These are phyloP conservation scores for Leptobrachium ailaonicum DNA, from an alignment of 2,113 vertebrate genomes.

Conservation along the genomic window DNA sequence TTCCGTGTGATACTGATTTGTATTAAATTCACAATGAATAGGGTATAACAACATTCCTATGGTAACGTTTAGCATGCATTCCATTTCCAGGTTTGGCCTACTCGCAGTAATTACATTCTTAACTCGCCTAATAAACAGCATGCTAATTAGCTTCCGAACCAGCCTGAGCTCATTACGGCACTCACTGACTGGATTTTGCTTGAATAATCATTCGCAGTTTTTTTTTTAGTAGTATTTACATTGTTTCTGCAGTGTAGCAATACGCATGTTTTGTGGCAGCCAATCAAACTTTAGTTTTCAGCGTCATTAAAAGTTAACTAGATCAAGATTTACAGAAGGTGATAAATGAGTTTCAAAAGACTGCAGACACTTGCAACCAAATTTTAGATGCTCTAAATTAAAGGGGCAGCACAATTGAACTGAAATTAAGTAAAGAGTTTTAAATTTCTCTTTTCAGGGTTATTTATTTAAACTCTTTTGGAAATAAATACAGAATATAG, in stretches of 20 bases:
- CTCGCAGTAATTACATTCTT: conserved; percentile 87
- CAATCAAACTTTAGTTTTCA: conserved; percentile 57
- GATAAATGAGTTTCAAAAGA: conserved; percentile 34
- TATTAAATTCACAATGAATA: conserved; percentile 76
- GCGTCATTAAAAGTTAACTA: conserved; percentile 57
- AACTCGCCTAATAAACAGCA: conserved; percentile 81
- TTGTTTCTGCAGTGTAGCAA: conserved; percentile 60
- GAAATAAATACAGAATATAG: too few relatives aligned
- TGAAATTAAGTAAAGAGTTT: conserved; percentile 11
- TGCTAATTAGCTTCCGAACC: conserved; percentile 78
- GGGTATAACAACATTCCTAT: conserved; percentile 76
- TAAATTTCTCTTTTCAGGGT: too few relatives aligned
- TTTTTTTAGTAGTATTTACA: conserved; percentile 58
- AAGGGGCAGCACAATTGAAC: conserved; percentile 10
- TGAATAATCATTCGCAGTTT: conserved; percentile 57
- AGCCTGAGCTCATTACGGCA: conserved; percentile 66
- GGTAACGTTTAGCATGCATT: conserved; percentile 79
- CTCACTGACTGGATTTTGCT: conserved; percentile 53
- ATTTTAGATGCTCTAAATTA: conserved; percentile 17
- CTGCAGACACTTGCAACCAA: conserved; percentile 14
- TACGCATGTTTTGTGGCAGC: conserved; percentile 65
- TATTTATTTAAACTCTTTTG: too few relatives aligned
- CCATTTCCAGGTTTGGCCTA: conserved; percentile 67
- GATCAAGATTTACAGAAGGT: conserved; percentile 41
- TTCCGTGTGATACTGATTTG: conserved; percentile 97